Evolutionary conservation across 2,888 invertebrate species (phyloP), one percentile per base, ranked within the genome.

Genomic region (Campoletis raptor): DNA sequence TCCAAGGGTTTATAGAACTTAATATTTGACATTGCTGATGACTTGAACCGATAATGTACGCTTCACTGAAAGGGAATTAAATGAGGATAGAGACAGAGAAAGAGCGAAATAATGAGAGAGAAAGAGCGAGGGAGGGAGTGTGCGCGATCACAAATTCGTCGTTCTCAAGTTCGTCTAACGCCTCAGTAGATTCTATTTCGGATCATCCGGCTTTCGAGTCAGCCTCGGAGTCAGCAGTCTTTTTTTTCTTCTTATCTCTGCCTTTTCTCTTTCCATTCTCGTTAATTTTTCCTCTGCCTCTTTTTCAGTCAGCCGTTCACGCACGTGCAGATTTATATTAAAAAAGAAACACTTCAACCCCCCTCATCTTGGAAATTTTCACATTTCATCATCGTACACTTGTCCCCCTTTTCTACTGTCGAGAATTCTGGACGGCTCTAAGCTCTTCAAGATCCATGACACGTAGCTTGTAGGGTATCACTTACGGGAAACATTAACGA

Each of bases 181-280:
- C 69, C 52, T 74, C 81, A 73, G 74, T 79, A 74, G 69, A 61
- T 85, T 81, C 85, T 85, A 85, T 85, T 85, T 85, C 67, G 69
- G 82, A 78, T 85, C 85, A 79, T 82, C 73, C 74, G 74, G 85
- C 82, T 85, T 79, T 69, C 69, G 40, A 15, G 69, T 78, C 81
- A 72, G 85, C 82, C 82, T 79, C 61, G 61, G 40, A 15, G 69
- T 78, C 81, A 72, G 78, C 77, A 72, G 54, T 73, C 54, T 45
- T 67, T 73, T 57, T 18, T 61, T 21, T 30, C 54, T 42, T 9
- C 37, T n/a, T 7, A 40, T 4, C 6, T 54, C 24, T 18, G 45
- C 52, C 42, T 57, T 24, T 72, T 24, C 64, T 37, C 66, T 70
- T 36, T 9, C n/a, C 40, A 54, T 54, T 24, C 37, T 45, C n/a